Conservation (phyloP, 1,140 invertebrate genomes). For the Gyrodactylus salaris region DNA sequence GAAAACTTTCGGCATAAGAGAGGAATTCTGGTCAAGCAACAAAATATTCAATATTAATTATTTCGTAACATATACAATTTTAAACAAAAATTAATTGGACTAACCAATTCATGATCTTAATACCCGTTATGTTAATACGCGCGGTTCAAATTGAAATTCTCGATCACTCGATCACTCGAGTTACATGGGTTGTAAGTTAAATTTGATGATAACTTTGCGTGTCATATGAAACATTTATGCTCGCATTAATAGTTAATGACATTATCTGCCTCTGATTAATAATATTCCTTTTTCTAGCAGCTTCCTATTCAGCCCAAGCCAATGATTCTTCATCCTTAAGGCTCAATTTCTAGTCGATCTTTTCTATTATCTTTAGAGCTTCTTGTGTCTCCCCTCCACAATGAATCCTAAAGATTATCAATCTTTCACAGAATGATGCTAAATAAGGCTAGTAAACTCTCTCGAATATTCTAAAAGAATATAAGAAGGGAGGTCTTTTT, state of each 20-base stretch:
- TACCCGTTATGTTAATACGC: no score
- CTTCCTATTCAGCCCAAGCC: no score
- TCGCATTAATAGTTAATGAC: not conserved
- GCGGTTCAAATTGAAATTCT: not conserved
- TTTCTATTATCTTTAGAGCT: no score
- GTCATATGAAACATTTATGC: not conserved
- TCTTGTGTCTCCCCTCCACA: no score
- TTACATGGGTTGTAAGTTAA: not conserved
- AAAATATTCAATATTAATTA: not conserved
- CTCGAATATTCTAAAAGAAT: no score
- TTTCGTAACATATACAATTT: not conserved
- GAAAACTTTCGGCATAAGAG: not conserved
- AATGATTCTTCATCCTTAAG: no score
- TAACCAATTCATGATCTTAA: not conserved
- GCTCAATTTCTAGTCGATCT: no score
- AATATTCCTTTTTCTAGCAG: not conserved
- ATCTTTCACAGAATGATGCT: no score
- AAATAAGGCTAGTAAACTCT: no score
- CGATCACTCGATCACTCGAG: not conserved
- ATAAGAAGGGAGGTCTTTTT: no score
- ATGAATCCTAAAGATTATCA: no score
- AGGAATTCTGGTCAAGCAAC: not conserved
- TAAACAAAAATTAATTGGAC: not conserved
- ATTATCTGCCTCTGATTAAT: not conserved
- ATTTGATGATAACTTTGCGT: not conserved